phyloP scores from a whole-genome alignment of 2,888 invertebrate species.

The Galeopsomyia nigrocyanea region DNA sequence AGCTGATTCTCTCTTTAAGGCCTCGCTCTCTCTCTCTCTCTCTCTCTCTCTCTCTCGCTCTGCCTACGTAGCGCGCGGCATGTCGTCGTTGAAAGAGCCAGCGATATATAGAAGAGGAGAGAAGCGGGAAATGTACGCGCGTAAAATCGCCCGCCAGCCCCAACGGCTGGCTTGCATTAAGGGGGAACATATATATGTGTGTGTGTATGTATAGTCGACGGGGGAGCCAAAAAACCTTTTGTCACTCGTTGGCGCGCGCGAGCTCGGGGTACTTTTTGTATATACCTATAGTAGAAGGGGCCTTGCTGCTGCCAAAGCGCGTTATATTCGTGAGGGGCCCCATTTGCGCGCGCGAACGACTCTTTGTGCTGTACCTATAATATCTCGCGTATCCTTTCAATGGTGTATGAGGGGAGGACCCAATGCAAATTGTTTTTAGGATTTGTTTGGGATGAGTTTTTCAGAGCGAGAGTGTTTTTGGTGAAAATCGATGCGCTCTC shows the following conservation, averaged over 20 bases:
- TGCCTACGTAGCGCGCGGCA: neutral
- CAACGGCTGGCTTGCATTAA: slow-evolving; percentile 10
- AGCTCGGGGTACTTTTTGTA: neutral
- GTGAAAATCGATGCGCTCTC: too few species aligned
- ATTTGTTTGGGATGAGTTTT: too few species aligned
- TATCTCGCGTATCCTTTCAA: neutral
- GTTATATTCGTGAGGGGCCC: neutral
- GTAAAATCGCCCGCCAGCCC: slow-evolving; percentile 56
- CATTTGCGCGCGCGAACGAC: neutral
- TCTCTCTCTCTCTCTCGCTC: slow-evolving; percentile 35
- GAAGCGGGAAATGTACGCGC: slow-evolving; percentile 66
- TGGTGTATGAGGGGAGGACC: too few species aligned
- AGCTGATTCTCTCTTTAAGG: slow-evolving; percentile 62
- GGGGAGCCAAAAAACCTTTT: too few species aligned
- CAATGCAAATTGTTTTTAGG: too few species aligned
- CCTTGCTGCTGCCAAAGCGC: neutral
- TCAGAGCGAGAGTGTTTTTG: too few species aligned
- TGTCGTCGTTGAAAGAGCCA: neutral
- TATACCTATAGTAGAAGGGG: neutral
- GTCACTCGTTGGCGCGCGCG: slow-evolving; percentile 36
- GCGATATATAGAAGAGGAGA: neutral
- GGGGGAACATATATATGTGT: too few species aligned
- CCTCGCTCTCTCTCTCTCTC: slow-evolving; percentile 15
- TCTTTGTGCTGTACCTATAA: neutral
- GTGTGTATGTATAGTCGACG: too few species aligned